Conservation (phyloP, 2,797 vertebrate species). For the Eidolon dupreanum region DNA sequence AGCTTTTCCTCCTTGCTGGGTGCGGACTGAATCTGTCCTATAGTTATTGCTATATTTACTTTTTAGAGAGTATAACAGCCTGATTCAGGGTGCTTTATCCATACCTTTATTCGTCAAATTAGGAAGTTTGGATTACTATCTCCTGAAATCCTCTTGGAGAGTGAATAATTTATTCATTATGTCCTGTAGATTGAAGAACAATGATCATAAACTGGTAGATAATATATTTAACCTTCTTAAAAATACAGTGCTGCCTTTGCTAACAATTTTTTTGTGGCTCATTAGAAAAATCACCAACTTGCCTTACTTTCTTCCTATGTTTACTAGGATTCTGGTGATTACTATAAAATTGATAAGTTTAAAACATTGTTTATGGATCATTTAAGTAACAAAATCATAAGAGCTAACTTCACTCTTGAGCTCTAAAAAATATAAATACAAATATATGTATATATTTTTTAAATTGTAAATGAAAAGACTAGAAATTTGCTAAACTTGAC, state of each 20-base stretch:
- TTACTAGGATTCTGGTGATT: slow-evolving; percentile 47
- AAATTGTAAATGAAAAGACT: slow-evolving; percentile 47
- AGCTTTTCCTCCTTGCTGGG: slow-evolving; percentile 56
- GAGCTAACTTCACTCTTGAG: not conserved
- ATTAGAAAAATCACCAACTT: slow-evolving; percentile 50
- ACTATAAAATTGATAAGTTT: slow-evolving; percentile 42
- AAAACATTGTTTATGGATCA: slow-evolving; percentile 19
- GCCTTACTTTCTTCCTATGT: not conserved
- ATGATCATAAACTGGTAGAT: slow-evolving; percentile 22
- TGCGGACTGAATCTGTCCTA: slow-evolving; percentile 64
- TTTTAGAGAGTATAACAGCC: slow-evolving; percentile 52
- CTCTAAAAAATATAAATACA: not conserved
- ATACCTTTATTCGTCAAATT: slow-evolving; percentile 63
- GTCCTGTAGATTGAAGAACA: slow-evolving; percentile 35
- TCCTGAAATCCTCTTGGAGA: slow-evolving; percentile 34
- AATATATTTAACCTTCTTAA: slow-evolving; percentile 26
- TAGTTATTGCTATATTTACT: slow-evolving; percentile 41
- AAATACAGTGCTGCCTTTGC: not conserved
- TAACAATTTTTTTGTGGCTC: slow-evolving; percentile 20
- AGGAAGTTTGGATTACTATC: slow-evolving; percentile 39
- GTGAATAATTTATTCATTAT: slow-evolving; percentile 46
- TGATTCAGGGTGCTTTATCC: slow-evolving; percentile 71
- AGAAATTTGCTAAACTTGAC: slow-evolving; percentile 73
- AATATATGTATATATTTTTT: not conserved
- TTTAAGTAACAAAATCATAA: slow-evolving; percentile 27